phyloP scores from a whole-genome alignment of 1,140 invertebrate genomes.

The Idris sp. region DNA sequence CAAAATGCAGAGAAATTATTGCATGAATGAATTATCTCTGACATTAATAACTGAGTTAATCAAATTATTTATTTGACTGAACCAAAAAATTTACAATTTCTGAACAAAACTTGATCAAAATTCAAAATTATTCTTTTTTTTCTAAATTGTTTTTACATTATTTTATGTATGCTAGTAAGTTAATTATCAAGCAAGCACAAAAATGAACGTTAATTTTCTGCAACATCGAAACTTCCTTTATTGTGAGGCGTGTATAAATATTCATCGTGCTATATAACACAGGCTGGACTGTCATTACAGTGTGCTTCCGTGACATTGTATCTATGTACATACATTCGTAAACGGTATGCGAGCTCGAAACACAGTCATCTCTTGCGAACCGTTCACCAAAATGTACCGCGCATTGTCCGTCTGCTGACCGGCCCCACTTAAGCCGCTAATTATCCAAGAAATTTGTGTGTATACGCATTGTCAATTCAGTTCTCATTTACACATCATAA shows the following conservation, averaged over 20 bases:
- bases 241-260: conserved; percentile 15
- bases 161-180: too few relatives aligned
- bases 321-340: conserved; percentile 18
- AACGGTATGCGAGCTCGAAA: conserved; percentile 19
- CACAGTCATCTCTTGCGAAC: conserved; percentile 21
- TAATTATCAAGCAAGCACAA: too few relatives aligned
- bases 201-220: too few relatives aligned
- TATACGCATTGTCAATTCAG: conserved; percentile 27
- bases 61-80: too few relatives aligned
- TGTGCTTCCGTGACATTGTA: conserved; percentile 21
- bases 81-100: too few relatives aligned
- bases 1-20: too few relatives aligned
- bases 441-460: conserved; percentile 46
- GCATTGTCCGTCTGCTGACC: conserved; percentile 37
- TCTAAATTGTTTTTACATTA: too few relatives aligned
- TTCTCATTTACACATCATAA: conserved; percentile 36
- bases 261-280: conserved; percentile 8
- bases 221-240: too few relatives aligned
- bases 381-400: conserved; percentile 22
- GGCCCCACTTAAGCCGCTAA: conserved; percentile 37
- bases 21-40: too few relatives aligned
- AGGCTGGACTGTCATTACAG: conserved; percentile 22
- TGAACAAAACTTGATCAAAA: too few relatives aligned
- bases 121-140: too few relatives aligned
- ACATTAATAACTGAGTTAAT: too few relatives aligned